Evolutionary conservation across 2,888 invertebrate genomes (phyloP).

Genomic region (Thera britannica): DNA sequence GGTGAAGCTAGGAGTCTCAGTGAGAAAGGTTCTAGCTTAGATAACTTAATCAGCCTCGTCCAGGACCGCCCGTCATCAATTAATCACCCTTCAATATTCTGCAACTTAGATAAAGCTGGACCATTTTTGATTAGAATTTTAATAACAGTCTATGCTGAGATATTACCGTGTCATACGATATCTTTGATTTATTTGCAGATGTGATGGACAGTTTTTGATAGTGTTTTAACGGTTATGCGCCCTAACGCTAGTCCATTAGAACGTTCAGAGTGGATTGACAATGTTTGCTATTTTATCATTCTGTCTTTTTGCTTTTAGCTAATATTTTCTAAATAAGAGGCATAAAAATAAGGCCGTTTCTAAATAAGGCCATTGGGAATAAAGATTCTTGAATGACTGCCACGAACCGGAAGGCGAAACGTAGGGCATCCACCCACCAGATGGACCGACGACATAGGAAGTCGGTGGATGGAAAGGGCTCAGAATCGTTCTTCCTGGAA

Average conservation of each 20-base stretch:
- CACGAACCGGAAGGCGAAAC: too few species aligned
- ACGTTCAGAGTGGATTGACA: not conserved
- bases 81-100: constrained; percentile 18
- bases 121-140: constrained; percentile 31
- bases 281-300: constrained; percentile 4
- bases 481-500: too few species aligned
- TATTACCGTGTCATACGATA: constrained; percentile 18
- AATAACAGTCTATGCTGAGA: constrained; percentile 18
- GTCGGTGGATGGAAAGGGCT: too few species aligned
- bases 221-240: constrained; percentile 11
- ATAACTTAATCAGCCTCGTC: constrained; percentile 16
- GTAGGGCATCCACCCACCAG: too few species aligned
- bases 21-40: constrained; percentile 8
- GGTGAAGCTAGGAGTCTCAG: not conserved
- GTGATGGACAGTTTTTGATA: constrained; percentile 22
- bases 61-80: constrained; percentile 11
- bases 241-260: constrained; percentile 1
- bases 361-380: too few species aligned
- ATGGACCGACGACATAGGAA: too few species aligned
- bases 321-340: not conserved
- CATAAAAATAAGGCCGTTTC: not conserved
- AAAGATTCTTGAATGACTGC: too few species aligned
- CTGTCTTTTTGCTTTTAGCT: constrained; percentile 3
- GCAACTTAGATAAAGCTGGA: constrained; percentile 17
- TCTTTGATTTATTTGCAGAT: constrained; percentile 18